phyloP scores from a whole-genome alignment of 2,113 vertebrate genomes.

The Scomber scombrus region DNA sequence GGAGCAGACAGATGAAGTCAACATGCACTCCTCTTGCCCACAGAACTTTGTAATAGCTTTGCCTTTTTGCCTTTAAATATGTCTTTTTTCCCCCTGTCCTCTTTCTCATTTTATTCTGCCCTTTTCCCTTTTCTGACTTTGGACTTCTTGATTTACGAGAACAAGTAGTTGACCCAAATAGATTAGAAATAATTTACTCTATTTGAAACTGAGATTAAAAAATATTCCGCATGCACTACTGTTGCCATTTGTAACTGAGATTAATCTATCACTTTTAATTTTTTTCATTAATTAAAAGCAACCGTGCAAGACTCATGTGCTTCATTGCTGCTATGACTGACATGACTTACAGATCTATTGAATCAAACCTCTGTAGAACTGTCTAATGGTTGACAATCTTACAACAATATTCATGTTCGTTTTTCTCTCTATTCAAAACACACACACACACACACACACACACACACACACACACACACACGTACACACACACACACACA shows the following conservation, averaged over 20 bases:
- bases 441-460: conserved; percentile 32
- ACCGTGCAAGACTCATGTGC: conserved; percentile 30
- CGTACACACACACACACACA: conserved; percentile 7
- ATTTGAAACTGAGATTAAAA: conserved; percentile 35
- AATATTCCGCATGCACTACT: neutral
- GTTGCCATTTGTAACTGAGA: conserved; percentile 47
- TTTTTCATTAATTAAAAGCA: conserved; percentile 49
- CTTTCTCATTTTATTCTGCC: conserved; percentile 33
- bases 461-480: conserved; percentile 3
- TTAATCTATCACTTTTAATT: conserved; percentile 53
- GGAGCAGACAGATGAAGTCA: conserved; percentile 80
- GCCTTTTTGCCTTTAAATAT: conserved; percentile 60
- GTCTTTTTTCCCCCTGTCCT: conserved; percentile 17
- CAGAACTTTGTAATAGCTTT: conserved; percentile 77
- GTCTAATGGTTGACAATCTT: conserved; percentile 59
- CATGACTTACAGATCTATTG: conserved; percentile 34
- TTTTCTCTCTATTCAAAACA: conserved; percentile 38
- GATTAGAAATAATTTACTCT: conserved; percentile 29
- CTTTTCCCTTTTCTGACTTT: conserved; percentile 52
- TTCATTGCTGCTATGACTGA: conserved; percentile 45
- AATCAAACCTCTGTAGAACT: conserved; percentile 41
- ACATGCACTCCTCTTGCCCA: conserved; percentile 73
- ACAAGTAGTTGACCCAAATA: conserved; percentile 19
- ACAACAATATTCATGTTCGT: conserved; percentile 40
- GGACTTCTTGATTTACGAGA: conserved; percentile 38